Base-by-base conservation (phyloP, 2,113 vertebrate genomes). In the Emydocephalus ijimae region DNA sequence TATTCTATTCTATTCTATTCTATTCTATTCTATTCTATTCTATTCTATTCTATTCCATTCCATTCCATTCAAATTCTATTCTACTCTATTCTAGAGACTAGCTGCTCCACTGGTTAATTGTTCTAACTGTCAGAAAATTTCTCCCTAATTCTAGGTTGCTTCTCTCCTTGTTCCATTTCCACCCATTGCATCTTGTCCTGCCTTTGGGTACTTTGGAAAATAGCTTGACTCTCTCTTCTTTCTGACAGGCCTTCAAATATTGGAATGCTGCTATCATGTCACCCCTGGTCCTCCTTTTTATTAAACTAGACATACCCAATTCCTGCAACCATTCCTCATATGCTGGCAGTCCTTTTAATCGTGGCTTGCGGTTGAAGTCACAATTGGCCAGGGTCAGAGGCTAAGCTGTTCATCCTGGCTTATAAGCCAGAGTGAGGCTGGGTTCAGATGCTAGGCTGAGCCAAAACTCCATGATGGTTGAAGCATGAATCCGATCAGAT, bases 161-260 rank as follows among this genome's bases (percentile, higher is more conserved):
- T n/a, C 29, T 69, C 61, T 29, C 48, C 48, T n/a, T n/a, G 29
- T 0, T 69, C 5, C 6, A 29, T 69, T 34, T 34, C 29, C 0
- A 5, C 1, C 64, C 4, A 0, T 69, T 34, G 29, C 64, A 34
- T 69, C 29, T 69, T 34, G 29, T 69, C 12, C 64, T 15, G 12
- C 64, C 64, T 2, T 69, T 29, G 0, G 12, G 12, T 0, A 4
- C 29, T 69, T 69, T 15, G 29, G 64, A n/a, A 0, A 15, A 34
- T n/a, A 69, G 5, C 0, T n/a, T n/a, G 64, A n/a, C 12, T 0
- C 61, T 10, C 29, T n/a, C 61, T 69, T n/a, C 61, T n/a, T 29
- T n/a, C 12, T 0, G 29, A 4, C 12, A 69, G 0, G 4, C 64
- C 64, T 5, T 69, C 0, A 14, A 0, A 0, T n/a, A 1, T 69